These are phyloP conservation scores for Lerista edwardsae DNA, from an alignment of 2,797 vertebrate genomes.

Conservation along the genomic window DNA sequence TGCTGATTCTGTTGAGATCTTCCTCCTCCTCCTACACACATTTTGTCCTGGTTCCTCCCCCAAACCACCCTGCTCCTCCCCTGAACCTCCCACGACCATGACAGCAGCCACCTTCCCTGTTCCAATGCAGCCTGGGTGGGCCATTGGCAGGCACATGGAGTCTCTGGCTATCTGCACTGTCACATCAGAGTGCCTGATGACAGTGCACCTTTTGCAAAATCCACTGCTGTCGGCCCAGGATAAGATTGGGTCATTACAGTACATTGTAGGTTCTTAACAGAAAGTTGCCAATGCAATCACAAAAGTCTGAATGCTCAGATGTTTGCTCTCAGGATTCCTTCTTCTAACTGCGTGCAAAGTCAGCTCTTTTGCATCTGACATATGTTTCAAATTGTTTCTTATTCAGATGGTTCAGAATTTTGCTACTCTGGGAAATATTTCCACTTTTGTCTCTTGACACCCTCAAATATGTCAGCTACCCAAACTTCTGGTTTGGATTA, in stretches of 20 bases:
- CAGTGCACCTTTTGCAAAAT: no score
- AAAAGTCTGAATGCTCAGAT: slow-evolving; percentile 2
- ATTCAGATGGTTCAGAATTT: background rate
- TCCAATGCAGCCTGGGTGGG: no score
- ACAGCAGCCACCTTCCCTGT: no score
- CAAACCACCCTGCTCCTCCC: no score
- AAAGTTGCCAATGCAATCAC: slow-evolving; percentile 5
- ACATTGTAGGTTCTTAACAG: background rate
- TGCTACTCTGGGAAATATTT: slow-evolving; percentile 6
- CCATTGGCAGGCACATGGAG: no score
- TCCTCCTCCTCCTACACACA: no score
- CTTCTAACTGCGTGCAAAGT: slow-evolving; percentile 17
- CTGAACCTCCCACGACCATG: no score
- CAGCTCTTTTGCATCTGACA: slow-evolving; percentile 8
- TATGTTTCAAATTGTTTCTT: background rate
- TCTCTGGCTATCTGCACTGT: no score
- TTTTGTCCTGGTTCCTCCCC: no score
- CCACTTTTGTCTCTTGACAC: background rate
- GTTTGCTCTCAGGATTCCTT: background rate
- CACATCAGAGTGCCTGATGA: no score
- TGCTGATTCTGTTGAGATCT: background rate
- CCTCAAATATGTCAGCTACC: background rate
- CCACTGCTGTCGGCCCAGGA: no score
- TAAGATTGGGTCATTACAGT: no score
- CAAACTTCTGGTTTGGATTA: slow-evolving; percentile 8